Evolutionary conservation across 1,140 invertebrate species (phyloP).

Genomic region (Drosophila oshimai): DNA sequence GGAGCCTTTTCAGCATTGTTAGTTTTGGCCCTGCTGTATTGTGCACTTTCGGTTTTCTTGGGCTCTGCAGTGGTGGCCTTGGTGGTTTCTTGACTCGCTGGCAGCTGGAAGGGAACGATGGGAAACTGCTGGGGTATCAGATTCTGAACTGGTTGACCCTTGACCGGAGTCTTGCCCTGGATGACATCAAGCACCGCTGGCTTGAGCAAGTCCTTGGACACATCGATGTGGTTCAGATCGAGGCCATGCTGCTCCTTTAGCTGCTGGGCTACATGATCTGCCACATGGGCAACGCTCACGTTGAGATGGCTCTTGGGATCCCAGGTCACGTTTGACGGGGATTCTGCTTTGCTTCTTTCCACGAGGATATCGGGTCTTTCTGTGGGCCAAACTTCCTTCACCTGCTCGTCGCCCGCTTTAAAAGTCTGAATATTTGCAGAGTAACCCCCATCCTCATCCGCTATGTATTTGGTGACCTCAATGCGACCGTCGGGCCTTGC

Average conservation of each 20-base stretch:
- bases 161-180: constrained; percentile 51
- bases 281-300: constrained; percentile 55
- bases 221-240: constrained; percentile 58
- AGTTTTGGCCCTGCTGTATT: constrained; percentile 55
- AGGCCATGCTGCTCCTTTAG: constrained; percentile 61
- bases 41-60: background rate
- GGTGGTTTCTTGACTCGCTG: constrained; percentile 7
- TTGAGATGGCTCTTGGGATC: constrained; percentile 71
- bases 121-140: constrained; percentile 65
- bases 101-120: constrained; percentile 65
- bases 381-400: constrained; percentile 56
- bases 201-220: constrained; percentile 51
- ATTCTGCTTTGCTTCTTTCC: background rate
- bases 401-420: constrained; percentile 31
- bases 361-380: constrained; percentile 47
- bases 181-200: constrained; percentile 60
- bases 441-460: constrained; percentile 86
- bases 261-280: constrained; percentile 39
- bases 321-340: constrained; percentile 41
- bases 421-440: constrained; percentile 54
- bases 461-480: constrained; percentile 85
- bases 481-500: constrained; percentile 86
- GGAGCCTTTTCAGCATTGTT: constrained; percentile 71
- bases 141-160: constrained; percentile 51
- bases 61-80: constrained; percentile 10